phyloP scores from a whole-genome alignment of 2,113 vertebrate genomes.

The Albula glossodonta region DNA sequence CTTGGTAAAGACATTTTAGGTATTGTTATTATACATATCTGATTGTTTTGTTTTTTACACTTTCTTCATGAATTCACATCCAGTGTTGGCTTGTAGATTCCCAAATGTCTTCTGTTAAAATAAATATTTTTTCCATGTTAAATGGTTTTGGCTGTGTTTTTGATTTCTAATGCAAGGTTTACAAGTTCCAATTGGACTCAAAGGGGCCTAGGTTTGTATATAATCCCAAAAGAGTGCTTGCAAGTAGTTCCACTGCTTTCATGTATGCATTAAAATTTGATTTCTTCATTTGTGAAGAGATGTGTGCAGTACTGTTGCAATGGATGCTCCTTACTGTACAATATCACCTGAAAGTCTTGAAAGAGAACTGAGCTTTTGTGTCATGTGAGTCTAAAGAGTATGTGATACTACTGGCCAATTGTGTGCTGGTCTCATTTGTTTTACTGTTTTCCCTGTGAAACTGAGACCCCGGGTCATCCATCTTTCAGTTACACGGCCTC shows the following conservation, averaged over 20 bases:
- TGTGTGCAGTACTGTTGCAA: too few relatives aligned
- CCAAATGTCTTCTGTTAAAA: conserved; percentile 63
- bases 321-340: too few relatives aligned
- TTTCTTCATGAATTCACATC: conserved; percentile 76
- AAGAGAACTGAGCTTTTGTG: neutral
- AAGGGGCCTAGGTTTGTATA: too few relatives aligned
- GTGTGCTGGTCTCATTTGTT: neutral
- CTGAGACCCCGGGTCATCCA: neutral
- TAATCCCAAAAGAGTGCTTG: too few relatives aligned
- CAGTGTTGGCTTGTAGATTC: conserved; percentile 83
- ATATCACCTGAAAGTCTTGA: neutral
- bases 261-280: too few relatives aligned
- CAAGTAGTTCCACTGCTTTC: too few relatives aligned
- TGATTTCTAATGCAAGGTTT: neutral
- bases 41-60: conserved; percentile 74
- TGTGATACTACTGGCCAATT: neutral
- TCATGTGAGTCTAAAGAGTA: neutral
- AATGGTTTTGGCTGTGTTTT: conserved; percentile 4
- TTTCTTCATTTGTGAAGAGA: too few relatives aligned
- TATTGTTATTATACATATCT: conserved; percentile 72
- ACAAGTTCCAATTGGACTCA: neutral
- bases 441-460: neutral
- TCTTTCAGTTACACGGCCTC: neutral
- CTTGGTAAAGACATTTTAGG: conserved; percentile 63
- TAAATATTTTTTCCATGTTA: conserved; percentile 61